Evolutionary conservation across 2,797 vertebrate species (phyloP).

Genomic region (Tinamus major): DNA sequence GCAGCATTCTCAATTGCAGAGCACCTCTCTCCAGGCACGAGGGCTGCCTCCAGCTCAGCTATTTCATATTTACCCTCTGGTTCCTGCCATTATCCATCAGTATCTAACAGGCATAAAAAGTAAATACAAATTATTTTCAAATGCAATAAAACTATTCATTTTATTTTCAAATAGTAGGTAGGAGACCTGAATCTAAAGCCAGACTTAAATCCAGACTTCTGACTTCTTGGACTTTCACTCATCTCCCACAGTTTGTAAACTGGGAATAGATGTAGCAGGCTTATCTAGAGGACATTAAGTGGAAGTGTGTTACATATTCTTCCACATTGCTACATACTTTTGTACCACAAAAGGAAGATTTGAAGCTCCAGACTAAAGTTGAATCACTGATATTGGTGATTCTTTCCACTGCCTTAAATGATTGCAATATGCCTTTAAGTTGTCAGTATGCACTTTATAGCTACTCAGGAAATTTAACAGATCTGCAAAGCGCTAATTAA

Average conservation of each 20-base stretch:
- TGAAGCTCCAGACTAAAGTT: neutral
- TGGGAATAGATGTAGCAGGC: constrained; percentile 26
- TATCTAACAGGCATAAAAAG: neutral
- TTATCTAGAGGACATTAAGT: constrained; percentile 50
- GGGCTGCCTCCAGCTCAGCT: neutral
- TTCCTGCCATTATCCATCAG: neutral
- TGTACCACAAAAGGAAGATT: constrained; percentile 1
- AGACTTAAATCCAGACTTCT: neutral
- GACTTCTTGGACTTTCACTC: neutral
- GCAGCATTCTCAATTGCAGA: neutral
- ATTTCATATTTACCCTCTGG: neutral
- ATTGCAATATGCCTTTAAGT: neutral
- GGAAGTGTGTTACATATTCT: constrained; percentile 30
- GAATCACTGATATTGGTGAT: neutral
- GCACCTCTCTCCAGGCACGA: rapidly evolving
- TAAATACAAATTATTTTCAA: neutral
- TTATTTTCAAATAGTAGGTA: neutral
- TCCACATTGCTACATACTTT: constrained; percentile 13
- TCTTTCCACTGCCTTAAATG: neutral
- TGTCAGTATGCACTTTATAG: constrained; percentile 24
- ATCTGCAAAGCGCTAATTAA: constrained; percentile 23
- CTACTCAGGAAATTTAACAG: constrained; percentile 8
- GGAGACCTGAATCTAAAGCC: neutral
- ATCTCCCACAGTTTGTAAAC: neutral
- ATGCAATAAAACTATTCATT: neutral